A percentile compares a stretch with the other conserved stretches of the same genome.
Conservation (phyloP, 2,113 vertebrate species). For the Pyrgilauda ruficollis region DNA sequence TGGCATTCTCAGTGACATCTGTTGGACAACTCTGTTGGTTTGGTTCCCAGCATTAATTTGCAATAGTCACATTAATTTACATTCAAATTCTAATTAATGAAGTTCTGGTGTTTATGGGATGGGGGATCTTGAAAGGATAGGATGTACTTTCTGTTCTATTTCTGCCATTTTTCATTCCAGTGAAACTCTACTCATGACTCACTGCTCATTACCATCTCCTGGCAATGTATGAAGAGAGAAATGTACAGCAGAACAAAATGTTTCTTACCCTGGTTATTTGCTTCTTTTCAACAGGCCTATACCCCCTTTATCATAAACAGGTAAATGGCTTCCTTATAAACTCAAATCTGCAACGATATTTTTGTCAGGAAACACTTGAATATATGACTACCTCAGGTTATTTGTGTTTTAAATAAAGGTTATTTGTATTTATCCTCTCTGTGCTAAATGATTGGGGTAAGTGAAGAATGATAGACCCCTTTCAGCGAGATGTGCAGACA, state of each 20-base stretch:
- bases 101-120: not conserved
- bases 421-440: not conserved
- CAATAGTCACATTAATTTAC: conserved; percentile 30
- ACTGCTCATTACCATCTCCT: conserved; percentile 6
- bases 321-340: not conserved
- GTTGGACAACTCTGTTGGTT: not conserved
- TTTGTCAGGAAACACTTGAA: not conserved
- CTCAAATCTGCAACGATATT: not conserved
- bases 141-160: conserved; percentile 2
- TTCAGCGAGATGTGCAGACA: not conserved
- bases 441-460: not conserved
- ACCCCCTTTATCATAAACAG: not conserved
- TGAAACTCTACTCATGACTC: conserved; percentile 5
- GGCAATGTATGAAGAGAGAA: not conserved
- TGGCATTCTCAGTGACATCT: not conserved
- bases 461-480: not conserved
- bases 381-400: not conserved
- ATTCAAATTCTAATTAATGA: not conserved
- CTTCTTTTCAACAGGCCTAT: not conserved
- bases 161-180: not conserved
- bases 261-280: not conserved
- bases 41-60: conserved; percentile 18
- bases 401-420: not conserved
- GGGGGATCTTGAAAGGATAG: not conserved
- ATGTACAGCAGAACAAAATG: not conserved